phyloP scores from a whole-genome alignment of 1,140 invertebrate species.

The Mylabris phalerata region DNA sequence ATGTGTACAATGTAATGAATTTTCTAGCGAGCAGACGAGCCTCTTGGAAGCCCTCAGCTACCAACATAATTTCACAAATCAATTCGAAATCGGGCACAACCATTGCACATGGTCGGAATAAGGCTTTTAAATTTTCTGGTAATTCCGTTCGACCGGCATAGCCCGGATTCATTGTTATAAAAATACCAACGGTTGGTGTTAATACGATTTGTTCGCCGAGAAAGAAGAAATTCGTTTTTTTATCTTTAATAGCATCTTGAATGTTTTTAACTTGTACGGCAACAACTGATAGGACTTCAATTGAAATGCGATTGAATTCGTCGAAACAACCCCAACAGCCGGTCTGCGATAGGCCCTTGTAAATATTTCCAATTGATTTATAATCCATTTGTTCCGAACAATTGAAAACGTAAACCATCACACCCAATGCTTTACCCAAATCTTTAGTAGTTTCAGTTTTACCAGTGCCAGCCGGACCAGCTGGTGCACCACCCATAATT shows the following conservation, averaged over 20 bases:
- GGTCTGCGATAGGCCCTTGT: constrained; percentile 83
- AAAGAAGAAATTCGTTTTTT: constrained; percentile 74
- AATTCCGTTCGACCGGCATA: constrained; percentile 76
- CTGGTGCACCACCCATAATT: constrained; percentile 86
- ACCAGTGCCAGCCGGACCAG: constrained; percentile 79
- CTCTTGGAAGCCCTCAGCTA: constrained; percentile 87
- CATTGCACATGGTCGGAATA: constrained; percentile 85
- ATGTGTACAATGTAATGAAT: constrained; percentile 83
- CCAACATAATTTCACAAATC: constrained; percentile 92
- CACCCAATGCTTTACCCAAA: constrained; percentile 79
- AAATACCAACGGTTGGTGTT: constrained; percentile 75
- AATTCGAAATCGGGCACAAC: constrained; percentile 89
- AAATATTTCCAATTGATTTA: constrained; percentile 86
- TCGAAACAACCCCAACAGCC: constrained; percentile 96
- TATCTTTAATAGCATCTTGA: constrained; percentile 77
- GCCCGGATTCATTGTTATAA: constrained; percentile 93
- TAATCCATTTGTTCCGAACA: constrained; percentile 97
- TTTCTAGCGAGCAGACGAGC: constrained; percentile 80
- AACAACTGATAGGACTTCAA: constrained; percentile 89
- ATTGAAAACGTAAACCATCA: constrained; percentile 95
- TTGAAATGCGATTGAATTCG: constrained; percentile 89
- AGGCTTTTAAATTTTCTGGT: constrained; percentile 61
- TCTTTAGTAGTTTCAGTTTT: constrained; percentile 95
- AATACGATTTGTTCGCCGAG: constrained; percentile 74
- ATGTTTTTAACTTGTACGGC: constrained; percentile 79